Conservation (phyloP, 2,113 vertebrate species). For the Syngnathus typhle region DNA sequence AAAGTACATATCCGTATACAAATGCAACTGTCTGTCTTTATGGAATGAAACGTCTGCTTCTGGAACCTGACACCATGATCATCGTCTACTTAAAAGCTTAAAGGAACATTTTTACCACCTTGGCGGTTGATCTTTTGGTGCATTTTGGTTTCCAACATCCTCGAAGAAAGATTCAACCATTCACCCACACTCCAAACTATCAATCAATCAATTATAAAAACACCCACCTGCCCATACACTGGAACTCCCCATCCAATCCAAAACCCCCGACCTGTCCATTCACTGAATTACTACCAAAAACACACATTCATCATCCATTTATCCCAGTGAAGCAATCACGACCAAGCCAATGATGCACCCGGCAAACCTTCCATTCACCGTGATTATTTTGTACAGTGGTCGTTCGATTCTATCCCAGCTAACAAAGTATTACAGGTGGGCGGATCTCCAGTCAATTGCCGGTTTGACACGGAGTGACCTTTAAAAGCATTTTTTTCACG, state of each 20-base stretch:
- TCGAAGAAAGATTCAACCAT: neutral
- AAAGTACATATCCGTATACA: neutral
- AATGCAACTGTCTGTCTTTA: slow-evolving; percentile 4
- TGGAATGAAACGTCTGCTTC: slow-evolving; percentile 17
- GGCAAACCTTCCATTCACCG: neutral
- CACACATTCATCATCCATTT: neutral
- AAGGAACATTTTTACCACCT: neutral
- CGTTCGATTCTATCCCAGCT: neutral
- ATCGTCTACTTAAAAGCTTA: neutral
- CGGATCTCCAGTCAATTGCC: neutral
- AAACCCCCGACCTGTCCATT: neutral
- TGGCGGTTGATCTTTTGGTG: neutral
- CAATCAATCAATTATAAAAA: neutral
- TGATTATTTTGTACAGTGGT: neutral
- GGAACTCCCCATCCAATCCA: neutral
- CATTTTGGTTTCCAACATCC: neutral
- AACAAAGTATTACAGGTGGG: neutral
- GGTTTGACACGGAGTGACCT: neutral
- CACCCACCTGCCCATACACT: neutral
- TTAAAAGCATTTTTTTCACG: neutral
- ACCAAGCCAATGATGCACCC: neutral
- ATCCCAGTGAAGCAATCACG: neutral
- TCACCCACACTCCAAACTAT: neutral
- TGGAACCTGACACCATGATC: slow-evolving; percentile 16
- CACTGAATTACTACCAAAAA: neutral